Evolutionary conservation across 2,113 vertebrate genomes (phyloP).

Genomic region (Synchiropus splendidus): DNA sequence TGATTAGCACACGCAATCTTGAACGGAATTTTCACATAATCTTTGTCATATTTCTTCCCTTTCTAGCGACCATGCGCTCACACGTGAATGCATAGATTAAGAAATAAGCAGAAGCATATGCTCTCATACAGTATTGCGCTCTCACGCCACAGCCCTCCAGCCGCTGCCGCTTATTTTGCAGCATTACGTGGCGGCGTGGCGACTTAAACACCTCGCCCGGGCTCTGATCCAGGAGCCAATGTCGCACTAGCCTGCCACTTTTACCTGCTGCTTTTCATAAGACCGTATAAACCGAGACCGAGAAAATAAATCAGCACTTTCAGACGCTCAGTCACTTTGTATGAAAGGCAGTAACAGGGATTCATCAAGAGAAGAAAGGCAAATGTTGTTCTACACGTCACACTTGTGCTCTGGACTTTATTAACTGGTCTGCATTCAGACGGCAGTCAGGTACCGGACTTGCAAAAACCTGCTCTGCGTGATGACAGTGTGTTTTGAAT

Average conservation of each 20-base stretch:
- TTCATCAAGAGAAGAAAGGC: constrained; percentile 19
- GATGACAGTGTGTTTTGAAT: constrained; percentile 34
- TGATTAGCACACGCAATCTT: constrained; percentile 61
- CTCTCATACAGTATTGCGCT: constrained; percentile 5
- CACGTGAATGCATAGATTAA: constrained; percentile 1
- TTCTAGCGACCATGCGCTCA: not conserved
- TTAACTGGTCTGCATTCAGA: constrained; percentile 34
- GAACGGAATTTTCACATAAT: constrained; percentile 62
- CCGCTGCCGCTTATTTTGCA: constrained; percentile 36
- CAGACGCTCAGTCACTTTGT: constrained; percentile 29
- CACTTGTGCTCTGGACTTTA: constrained; percentile 46
- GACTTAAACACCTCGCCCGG: constrained; percentile 26
- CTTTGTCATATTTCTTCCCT: constrained; percentile 3
- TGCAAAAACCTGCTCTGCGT: constrained; percentile 15
- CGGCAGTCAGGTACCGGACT: constrained; percentile 9
- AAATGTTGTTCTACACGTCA: constrained; percentile 46
- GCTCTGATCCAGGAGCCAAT: constrained; percentile 20
- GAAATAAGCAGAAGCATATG: not conserved
- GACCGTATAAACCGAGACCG: constrained; percentile 33
- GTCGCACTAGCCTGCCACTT: constrained; percentile 3
- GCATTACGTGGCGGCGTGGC: constrained; percentile 6
- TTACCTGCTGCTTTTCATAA: constrained; percentile 51
- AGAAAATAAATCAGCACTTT: constrained; percentile 39
- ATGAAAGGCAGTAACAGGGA: constrained; percentile 18
- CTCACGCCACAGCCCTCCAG: constrained; percentile 1